Evolutionary conservation across 1,140 invertebrate species (phyloP), one percentile per base, ranked within the genome.

Genomic region (Drosophila carrolli): DNA sequence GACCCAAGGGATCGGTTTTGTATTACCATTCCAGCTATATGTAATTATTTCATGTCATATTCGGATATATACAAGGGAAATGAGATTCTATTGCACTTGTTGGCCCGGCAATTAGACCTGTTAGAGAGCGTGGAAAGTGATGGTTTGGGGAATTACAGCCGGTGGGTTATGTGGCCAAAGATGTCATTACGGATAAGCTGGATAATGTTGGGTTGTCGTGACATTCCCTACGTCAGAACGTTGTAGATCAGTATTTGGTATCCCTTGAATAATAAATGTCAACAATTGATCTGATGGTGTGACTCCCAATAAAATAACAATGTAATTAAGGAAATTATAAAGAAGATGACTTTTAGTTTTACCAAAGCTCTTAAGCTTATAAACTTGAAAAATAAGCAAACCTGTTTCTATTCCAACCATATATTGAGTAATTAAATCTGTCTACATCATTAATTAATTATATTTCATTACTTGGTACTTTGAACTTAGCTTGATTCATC

Each of bases 101-200:
- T 56, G 16, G 71, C 35, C 6, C 46, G 16, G 14, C 44, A 75
- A 75, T 75, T 75, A 74, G 3, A 50, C 38, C 40, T 55, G 58
- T 71, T 46, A 53, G 37, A 0, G 46, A 38, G 35, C 37, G 38
- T 35, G 40, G 40, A 32, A 40, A 32, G 66, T 46, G 4, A 40
- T 43, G 40, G 13, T 35, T 35, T 73, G 58, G n/a, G 23, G n/a
- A 13, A 16, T 35, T 38, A 50, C 40, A 57, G 51, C 32, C 44
- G 59, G 27, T 47, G 35, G 58, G 38, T 67, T 57, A 40, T 48
- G 27, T 43, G 32, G 16, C 10, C 37, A 16, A 58, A 60, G 60
- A 75, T 75, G 72, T 75, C 72, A 75, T 75, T 75, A 75, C 32
- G 46, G 60, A 75, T 75, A 75, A 66, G 54, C 5, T 54, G 29